Evolutionary conservation across 2,888 invertebrate species (phyloP).

Genomic region (Dryobota labecula): DNA sequence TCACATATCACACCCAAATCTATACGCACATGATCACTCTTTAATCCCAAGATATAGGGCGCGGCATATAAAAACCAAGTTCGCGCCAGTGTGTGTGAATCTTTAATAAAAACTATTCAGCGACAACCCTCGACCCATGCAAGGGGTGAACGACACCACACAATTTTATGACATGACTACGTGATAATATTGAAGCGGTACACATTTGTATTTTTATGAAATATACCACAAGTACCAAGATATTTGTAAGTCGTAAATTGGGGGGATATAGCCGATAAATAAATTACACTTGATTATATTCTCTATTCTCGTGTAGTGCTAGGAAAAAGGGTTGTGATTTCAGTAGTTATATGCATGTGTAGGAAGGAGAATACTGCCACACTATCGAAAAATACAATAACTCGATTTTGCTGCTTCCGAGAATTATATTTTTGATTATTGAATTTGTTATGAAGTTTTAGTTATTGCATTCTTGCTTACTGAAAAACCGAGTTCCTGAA

Average conservation of each 20-base stretch:
- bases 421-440: too few species aligned
- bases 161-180: slow-evolving; percentile 61
- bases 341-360: neutral
- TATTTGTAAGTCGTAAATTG: slow-evolving; percentile 48
- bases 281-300: slow-evolving; percentile 25
- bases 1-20: slow-evolving; percentile 1
- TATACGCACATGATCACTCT: slow-evolving; percentile 14
- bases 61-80: slow-evolving; percentile 36
- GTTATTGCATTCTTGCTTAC: too few species aligned
- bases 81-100: slow-evolving; percentile 53
- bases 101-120: slow-evolving; percentile 66
- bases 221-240: slow-evolving; percentile 63
- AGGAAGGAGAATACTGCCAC: too few species aligned
- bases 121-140: slow-evolving; percentile 43
- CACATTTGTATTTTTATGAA: slow-evolving; percentile 76
- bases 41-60: slow-evolving; percentile 52
- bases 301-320: neutral
- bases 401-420: too few species aligned
- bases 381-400: too few species aligned
- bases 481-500: too few species aligned
- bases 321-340: neutral
- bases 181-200: slow-evolving; percentile 62
- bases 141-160: slow-evolving; percentile 66
- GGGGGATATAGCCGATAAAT: slow-evolving; percentile 20
- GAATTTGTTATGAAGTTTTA: too few species aligned